Evolutionary conservation across 1,140 invertebrate genomes (phyloP), one percentile per base, ranked within the genome.

Genomic region (Coenobita brevimanus): DNA sequence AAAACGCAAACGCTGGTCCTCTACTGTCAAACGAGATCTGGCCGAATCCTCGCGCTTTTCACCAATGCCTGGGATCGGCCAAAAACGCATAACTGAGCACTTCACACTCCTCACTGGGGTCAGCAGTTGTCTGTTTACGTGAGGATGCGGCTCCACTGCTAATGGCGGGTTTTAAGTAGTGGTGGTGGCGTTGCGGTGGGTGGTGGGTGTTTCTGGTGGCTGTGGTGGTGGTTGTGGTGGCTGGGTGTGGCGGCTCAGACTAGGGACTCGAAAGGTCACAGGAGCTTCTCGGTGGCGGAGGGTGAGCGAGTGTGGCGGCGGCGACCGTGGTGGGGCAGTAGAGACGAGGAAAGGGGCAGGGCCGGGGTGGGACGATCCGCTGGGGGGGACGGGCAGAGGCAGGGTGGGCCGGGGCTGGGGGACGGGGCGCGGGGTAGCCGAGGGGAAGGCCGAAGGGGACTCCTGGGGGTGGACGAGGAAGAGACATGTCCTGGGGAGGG

Each of bases 261-360:
- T 87, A 87, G 69, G 8, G 84, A 87, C 84, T 87, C 84, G 75
- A 87, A 24, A 57, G 84, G 84, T 87, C 84, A 87, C 84, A 87
- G 84, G n/a, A 87, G 41, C 30, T 87, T 87, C 30, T 87, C 84
- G 21, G 84, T 80, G 36, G 84, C 60, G 38, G 84, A 80, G 76
- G 75, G 67, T 41, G 84, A 87, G 57, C 78, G 75, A 24, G 76
- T 60, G 43, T 86, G 84, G 15, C 79, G 84, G 60, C 78, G 84
- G 54, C 64, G 84, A 76, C 71, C 62, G 24, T 79, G 84, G 36
- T 87, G 75, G n/a, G n/a, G 84, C 79, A 71, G 84, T 57, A 17
- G 79, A 64, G 64, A 76, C 38, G 76, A 87, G 33, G 46, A 76
- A 71, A 30, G 84, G 69, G 41, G 84, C 84, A 62, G 79, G 75